A percentile compares a stretch with the other conserved stretches of the same genome.
phyloP scores from a whole-genome alignment of 2,113 vertebrate genomes.

The Menidia beryllina region DNA sequence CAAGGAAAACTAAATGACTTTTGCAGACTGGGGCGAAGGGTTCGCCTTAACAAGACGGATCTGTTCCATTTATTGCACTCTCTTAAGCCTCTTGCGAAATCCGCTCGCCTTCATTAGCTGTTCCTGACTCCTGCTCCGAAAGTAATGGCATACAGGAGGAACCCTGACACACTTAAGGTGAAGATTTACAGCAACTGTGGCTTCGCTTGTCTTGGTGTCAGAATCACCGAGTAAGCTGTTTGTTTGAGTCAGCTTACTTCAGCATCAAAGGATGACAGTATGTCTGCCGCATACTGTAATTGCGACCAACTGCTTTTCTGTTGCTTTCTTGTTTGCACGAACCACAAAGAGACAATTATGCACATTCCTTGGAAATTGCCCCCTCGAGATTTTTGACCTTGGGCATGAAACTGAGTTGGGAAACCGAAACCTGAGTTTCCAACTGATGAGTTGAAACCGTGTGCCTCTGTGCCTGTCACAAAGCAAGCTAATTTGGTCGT shows the following conservation, averaged over 20 bases:
- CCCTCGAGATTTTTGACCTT: constrained; percentile 22
- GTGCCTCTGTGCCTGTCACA: constrained; percentile 10
- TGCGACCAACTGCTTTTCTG: constrained; percentile 11
- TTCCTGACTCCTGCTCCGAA: constrained; percentile 27
- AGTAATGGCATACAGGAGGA: constrained; percentile 43
- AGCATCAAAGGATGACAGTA: constrained; percentile 18
- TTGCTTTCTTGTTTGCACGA: constrained; percentile 25
- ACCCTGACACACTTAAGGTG: constrained; percentile 34
- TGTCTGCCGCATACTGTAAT: constrained; percentile 14
- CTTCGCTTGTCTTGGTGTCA: constrained; percentile 29
- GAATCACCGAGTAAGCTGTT: constrained; percentile 23
- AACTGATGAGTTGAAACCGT: background rate
- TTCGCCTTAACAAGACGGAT: constrained; percentile 65
- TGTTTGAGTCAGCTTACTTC: constrained; percentile 41
- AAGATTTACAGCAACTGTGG: constrained; percentile 45
- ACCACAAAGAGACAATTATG: constrained; percentile 27
- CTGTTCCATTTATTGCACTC: constrained; percentile 40
- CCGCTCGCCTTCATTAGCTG: constrained; percentile 40
- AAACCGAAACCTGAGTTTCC: constrained; percentile 20
- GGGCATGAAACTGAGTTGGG: constrained; percentile 14
- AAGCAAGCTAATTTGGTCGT: constrained; percentile 30
- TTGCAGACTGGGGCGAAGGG: constrained; percentile 51
- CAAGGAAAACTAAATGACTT: constrained; percentile 53
- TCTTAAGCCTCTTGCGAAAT: constrained; percentile 42
- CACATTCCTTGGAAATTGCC: constrained; percentile 13